phyloP scores from a whole-genome alignment of 2,888 invertebrate species.

The Dorcus parallelipipedus region DNA sequence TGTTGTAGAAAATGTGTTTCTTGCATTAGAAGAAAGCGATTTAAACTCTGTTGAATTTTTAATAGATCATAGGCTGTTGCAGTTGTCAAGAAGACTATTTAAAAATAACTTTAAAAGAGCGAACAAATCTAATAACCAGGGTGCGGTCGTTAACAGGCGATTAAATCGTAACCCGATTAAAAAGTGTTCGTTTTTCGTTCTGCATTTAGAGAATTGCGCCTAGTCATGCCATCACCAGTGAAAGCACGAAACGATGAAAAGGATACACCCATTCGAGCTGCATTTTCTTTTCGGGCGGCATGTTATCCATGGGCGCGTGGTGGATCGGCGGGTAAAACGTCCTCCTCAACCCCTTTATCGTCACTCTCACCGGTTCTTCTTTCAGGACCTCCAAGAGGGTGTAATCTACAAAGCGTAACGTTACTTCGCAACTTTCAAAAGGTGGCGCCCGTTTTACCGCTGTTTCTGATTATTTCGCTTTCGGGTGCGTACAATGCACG shows the following conservation, averaged over 20 bases:
- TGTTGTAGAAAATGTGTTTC: too few relatives aligned
- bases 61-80: too few relatives aligned
- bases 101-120: constrained; percentile 1
- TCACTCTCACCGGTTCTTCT: constrained; percentile 80
- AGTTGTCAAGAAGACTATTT: background rate
- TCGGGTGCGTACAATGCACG: constrained; percentile 81
- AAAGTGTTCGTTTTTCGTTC: constrained; percentile 15
- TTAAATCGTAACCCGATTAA: constrained; percentile 14
- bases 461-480: constrained; percentile 74
- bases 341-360: constrained; percentile 75
- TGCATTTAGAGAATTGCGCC: constrained; percentile 13
- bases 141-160: constrained; percentile 19
- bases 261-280: constrained; percentile 92
- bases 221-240: constrained; percentile 17
- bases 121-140: constrained; percentile 5
- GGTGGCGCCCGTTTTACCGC: constrained; percentile 51
- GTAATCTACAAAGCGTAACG: constrained; percentile 58
- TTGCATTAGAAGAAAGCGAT: too few relatives aligned
- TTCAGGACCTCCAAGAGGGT: constrained; percentile 80
- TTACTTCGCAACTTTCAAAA: background rate
- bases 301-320: constrained; percentile 78
- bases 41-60: too few relatives aligned
- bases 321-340: constrained; percentile 87
- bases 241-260: constrained; percentile 36
- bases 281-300: constrained; percentile 84